Evolutionary conservation across 2,888 invertebrate genomes (phyloP).

Genomic region (Pristionchus entomophagus): DNA sequence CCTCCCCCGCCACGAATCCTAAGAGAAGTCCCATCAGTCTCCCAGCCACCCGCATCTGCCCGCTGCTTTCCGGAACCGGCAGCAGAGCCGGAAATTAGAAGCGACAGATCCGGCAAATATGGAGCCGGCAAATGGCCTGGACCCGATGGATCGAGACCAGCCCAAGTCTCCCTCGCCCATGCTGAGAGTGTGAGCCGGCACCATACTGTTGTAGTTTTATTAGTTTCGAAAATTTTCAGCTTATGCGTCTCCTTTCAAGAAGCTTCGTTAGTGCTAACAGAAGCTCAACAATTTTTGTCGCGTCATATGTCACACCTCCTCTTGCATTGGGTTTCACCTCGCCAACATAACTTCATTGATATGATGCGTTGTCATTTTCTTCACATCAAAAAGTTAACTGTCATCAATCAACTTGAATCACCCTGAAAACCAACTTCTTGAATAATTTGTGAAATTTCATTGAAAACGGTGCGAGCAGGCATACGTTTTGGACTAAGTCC

Average conservation of each 20-base stretch:
- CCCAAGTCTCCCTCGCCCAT: slow-evolving; percentile 36
- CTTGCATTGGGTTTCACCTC: neutral
- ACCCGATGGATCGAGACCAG: neutral
- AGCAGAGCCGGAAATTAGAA: neutral
- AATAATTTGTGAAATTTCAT: too few relatives aligned
- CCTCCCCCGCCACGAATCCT: neutral
- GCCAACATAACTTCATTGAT: neutral
- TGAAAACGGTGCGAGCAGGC: too few relatives aligned
- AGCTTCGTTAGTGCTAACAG: slow-evolving; percentile 25
- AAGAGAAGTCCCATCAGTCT: slow-evolving; percentile 10
- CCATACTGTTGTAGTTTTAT: too few relatives aligned
- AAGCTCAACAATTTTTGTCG: neutral
- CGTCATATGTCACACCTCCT: neutral
- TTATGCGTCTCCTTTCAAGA: neutral
- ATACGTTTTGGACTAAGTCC: too few relatives aligned
- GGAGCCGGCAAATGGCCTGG: neutral
- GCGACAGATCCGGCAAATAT: neutral
- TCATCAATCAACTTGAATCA: too few relatives aligned
- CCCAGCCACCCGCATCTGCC: neutral
- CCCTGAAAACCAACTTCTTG: too few relatives aligned
- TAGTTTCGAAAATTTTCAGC: neutral
- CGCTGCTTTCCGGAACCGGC: slow-evolving; percentile 7
- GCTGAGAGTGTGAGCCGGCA: slow-evolving; percentile 34
- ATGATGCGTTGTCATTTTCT: too few relatives aligned
- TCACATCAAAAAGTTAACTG: too few relatives aligned